Conservation (phyloP, 2,113 vertebrate species). For the Galemys pyrenaicus region DNA sequence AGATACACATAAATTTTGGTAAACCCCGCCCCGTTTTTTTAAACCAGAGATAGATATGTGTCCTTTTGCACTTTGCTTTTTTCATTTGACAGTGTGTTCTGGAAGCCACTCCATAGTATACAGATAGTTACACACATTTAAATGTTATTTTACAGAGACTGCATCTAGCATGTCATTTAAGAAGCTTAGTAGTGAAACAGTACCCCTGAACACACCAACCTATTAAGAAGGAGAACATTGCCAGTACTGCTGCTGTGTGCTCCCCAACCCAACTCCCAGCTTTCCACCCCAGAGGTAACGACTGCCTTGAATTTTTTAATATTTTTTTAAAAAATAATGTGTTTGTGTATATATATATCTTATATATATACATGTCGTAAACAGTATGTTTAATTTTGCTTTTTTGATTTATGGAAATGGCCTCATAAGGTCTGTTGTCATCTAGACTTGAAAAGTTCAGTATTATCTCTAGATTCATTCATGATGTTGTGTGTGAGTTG, state of each 20-base stretch:
- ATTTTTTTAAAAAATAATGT: neutral
- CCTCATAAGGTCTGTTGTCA: neutral
- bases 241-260: neutral
- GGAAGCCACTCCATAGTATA: neutral
- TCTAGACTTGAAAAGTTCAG: neutral
- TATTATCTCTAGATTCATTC: neutral
- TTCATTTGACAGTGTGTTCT: neutral
- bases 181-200: neutral
- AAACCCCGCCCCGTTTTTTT: neutral
- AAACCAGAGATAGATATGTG: neutral
- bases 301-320: neutral
- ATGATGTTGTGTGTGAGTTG: neutral
- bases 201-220: neutral
- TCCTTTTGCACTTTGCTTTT: neutral
- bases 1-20: neutral
- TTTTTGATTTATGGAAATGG: constrained; percentile 11
- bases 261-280: neutral
- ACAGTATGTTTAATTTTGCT: constrained; percentile 3
- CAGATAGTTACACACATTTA: neutral
- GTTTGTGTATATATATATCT: too few relatives aligned
- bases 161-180: neutral
- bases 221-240: neutral
- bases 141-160: neutral
- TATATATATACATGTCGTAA: neutral
- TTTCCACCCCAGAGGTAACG: neutral